Conservation (phyloP, 2,797 vertebrate species). For the Gorsachius magnificus region DNA sequence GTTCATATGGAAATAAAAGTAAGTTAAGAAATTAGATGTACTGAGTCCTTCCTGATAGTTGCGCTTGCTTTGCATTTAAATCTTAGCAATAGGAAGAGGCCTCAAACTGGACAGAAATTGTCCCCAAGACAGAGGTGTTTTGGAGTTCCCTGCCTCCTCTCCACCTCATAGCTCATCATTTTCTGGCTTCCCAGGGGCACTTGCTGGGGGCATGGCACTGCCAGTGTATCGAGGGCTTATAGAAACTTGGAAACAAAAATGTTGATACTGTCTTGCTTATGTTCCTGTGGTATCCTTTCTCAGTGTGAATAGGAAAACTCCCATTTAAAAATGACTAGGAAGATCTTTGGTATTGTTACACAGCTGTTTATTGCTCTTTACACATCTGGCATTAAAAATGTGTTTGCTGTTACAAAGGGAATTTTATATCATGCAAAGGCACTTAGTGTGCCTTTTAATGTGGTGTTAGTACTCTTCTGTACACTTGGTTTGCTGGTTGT, state of each 20-base stretch:
- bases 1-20: background rate
- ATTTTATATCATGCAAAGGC: background rate
- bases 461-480: background rate
- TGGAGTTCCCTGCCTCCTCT: background rate
- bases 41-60: background rate
- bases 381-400: background rate
- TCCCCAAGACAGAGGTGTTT: background rate
- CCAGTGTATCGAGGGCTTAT: rapidly evolving
- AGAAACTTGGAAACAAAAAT: background rate
- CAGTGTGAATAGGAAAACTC: background rate
- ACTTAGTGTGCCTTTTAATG: background rate
- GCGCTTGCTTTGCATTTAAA: background rate
- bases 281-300: background rate
- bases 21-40: background rate
- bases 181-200: background rate
- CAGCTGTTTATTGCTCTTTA: background rate
- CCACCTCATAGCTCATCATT: background rate
- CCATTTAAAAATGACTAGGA: background rate
- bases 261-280: background rate
- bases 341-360: background rate
- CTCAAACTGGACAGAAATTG: background rate
- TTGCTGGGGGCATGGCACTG: background rate
- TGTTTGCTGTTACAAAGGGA: background rate
- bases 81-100: background rate
- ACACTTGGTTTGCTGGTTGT: background rate